phyloP scores from a whole-genome alignment of 1,140 invertebrate genomes.

The Magallana gigas region DNA sequence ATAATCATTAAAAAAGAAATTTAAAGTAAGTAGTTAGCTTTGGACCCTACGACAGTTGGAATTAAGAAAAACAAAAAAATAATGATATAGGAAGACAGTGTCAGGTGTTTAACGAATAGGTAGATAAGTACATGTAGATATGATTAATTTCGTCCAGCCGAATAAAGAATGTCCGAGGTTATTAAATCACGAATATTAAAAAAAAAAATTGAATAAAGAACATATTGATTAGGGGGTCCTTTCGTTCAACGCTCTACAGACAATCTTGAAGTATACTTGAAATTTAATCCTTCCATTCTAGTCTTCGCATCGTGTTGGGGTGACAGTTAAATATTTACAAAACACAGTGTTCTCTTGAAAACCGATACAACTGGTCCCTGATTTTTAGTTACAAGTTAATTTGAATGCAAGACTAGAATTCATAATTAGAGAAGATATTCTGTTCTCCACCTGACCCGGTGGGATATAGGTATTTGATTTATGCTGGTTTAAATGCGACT shows the following conservation, averaged over 20 bases:
- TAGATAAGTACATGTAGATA: too few species aligned
- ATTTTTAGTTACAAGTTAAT: conserved; percentile 27
- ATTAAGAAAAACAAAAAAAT: too few species aligned
- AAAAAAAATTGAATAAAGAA: too few species aligned
- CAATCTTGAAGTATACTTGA: neutral
- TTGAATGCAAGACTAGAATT: conserved; percentile 32
- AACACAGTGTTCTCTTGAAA: conserved; percentile 2
- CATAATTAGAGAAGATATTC: conserved; percentile 29
- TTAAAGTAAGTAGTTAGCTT: too few species aligned
- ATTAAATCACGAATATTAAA: too few species aligned
- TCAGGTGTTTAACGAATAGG: too few species aligned
- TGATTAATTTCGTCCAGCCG: too few species aligned
- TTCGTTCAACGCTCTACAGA: neutral
- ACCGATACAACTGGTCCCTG: neutral
- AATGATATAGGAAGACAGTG: too few species aligned
- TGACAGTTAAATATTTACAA: conserved; percentile 35
- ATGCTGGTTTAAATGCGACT: neutral
- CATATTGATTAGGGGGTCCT: neutral
- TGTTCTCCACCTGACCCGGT: neutral
- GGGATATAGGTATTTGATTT: conserved; percentile 26
- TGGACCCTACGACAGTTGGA: too few species aligned
- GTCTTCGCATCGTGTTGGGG: neutral
- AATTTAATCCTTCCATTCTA: conserved; percentile 16
- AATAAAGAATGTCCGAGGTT: too few species aligned
- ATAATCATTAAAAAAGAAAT: too few species aligned